Evolutionary conservation across 2,797 vertebrate species (phyloP), one percentile per base, ranked within the genome.

Genomic region (Tokudaia tokunoshimensis): DNA sequence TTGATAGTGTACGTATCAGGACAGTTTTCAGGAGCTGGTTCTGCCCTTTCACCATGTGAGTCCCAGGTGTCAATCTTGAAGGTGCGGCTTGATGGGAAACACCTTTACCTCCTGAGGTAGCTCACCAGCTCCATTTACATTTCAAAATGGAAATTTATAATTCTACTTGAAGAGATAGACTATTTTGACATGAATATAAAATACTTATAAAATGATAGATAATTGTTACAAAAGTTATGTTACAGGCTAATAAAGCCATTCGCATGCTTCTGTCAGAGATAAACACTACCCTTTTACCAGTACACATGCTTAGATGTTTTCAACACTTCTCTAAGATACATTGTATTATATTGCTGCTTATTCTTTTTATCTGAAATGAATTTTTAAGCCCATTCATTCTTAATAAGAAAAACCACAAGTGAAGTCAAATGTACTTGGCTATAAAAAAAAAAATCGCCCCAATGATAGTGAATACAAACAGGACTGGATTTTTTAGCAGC

Each of bases 311-410:
- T 52, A 76, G 24, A 86, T 86, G 17, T 85, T 94, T 79, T 95
- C 57, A 70, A 0, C 4, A 93, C 75, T 83, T 89, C 17, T 72
- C 67, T 92, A 57, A 93, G 55, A 86, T 52, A 6, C 26, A 14
- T 65, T 89, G 10, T 67, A 72, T 81, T 34, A 61, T 83, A 14
- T 17, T 37, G 17, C n/a, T 34, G 93, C 65, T 94, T 83, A 82
- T n/a, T 92, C n/a, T 89, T 80, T 67, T 90, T 96, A 37, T 61
- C 79, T 59, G 70, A 83, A 91, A 75, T 29, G 37, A 82, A 37
- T 82, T 89, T 79, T 89, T 61, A 80, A 92, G 22, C 17, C 9
- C 20, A n/a, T 85, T 85, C 41, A 50, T 85, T 67, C 52, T 37
- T 81, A 63, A 65, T 20, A 55, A 76, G 67, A 67, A 94, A 85